Conservation (phyloP, 2,797 vertebrate species). For the Fistularia tabacaria region DNA sequence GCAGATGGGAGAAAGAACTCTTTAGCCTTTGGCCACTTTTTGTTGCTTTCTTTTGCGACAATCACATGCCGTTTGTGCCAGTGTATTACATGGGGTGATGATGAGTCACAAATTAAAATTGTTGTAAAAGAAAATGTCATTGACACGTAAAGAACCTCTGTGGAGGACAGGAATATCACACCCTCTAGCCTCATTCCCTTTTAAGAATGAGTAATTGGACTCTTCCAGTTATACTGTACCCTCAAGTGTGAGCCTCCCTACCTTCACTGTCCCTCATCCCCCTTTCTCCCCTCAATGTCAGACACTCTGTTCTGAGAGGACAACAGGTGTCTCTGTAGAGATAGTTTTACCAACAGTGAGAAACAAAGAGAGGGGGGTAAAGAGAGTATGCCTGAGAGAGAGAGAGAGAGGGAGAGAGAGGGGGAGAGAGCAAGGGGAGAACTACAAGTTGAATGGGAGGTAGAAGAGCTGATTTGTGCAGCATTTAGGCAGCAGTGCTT, state of each 20-base stretch:
- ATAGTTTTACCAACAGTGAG: slow-evolving; percentile 48
- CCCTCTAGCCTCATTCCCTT: slow-evolving; percentile 27
- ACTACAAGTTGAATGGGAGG: slow-evolving; percentile 36
- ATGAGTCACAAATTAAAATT: slow-evolving; percentile 10
- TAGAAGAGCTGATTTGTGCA: slow-evolving; percentile 64
- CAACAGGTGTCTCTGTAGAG: slow-evolving; percentile 67
- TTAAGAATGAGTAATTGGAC: slow-evolving; percentile 49
- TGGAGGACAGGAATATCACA: slow-evolving; percentile 8
- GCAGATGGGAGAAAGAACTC: slow-evolving; percentile 12
- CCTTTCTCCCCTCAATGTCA: slow-evolving; percentile 4
- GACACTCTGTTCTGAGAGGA: slow-evolving; percentile 31
- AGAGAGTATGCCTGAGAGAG: slow-evolving; percentile 4
- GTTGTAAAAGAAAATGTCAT: slow-evolving; percentile 11
- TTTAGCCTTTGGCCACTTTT: slow-evolving; percentile 13
- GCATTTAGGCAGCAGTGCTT: slow-evolving; percentile 65
- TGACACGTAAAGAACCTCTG: slow-evolving; percentile 16
- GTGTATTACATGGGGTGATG: not conserved
- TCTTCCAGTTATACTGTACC: slow-evolving; percentile 26
- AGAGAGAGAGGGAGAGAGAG: no score
- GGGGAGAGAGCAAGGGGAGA: slow-evolving; percentile 9
- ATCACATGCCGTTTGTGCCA: slow-evolving; percentile 6
- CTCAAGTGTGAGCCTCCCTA: slow-evolving; percentile 12
- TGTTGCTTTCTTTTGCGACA: slow-evolving; percentile 18
- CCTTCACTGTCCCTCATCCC: not conserved
- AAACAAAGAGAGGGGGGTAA: slow-evolving; percentile 15